These are phyloP conservation scores for Lepus europaeus DNA, from an alignment of 2,113 vertebrate species.

Conservation along the genomic window DNA sequence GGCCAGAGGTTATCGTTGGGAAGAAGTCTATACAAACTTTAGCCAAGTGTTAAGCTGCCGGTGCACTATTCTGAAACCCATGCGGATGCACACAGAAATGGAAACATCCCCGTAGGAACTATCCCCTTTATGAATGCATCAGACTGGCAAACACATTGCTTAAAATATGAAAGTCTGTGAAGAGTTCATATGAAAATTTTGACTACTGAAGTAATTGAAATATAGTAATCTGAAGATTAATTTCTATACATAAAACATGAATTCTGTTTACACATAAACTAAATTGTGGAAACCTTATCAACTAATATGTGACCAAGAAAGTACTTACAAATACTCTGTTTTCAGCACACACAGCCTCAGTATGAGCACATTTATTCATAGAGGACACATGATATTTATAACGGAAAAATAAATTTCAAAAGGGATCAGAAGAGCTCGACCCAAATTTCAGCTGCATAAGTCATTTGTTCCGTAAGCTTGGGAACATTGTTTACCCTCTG, in stretches of 20 bases:
- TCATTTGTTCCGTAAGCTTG: conserved; percentile 5
- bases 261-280: conserved; percentile 6
- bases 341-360: not conserved
- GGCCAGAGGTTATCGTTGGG: not conserved
- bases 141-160: not conserved
- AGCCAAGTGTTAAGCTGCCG: not conserved
- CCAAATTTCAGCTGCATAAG: not conserved
- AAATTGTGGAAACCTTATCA: not conserved
- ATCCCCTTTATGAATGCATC: not conserved
- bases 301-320: not conserved
- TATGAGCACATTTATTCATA: not conserved
- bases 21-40: not conserved
- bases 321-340: conserved; percentile 3
- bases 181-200: not conserved
- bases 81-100: not conserved
- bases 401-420: conserved; percentile 52
- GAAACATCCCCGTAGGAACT: not conserved
- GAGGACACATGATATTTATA: not conserved
- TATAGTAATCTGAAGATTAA: not conserved
- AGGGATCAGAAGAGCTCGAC: not conserved
- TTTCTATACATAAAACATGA: not conserved
- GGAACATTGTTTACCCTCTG: not conserved
- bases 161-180: not conserved
- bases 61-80: not conserved
- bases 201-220: not conserved